Base-by-base conservation (phyloP, 2,797 vertebrate genomes). In the Poecilia gillii region DNA sequence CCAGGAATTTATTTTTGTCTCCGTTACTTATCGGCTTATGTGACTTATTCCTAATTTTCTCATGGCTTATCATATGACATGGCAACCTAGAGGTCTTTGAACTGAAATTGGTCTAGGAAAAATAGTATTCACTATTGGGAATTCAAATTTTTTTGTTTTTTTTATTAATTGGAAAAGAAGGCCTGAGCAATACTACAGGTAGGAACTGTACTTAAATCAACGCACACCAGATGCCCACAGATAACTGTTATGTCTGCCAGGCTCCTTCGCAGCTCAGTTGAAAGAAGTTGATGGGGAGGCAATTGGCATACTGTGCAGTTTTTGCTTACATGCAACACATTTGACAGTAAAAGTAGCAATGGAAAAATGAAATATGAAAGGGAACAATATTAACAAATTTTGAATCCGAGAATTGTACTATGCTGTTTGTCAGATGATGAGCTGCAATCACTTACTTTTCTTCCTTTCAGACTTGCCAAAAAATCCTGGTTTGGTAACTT, bases 401-500 rank as follows among this genome's bases (percentile, higher is more conserved):
- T 23, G 33, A 33, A 51, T 20, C 9, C 2, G 3, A 73, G 47
- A 49, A 4, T 5, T 59, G 12, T 59, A 59, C 12, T 62, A 75
- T 7, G 1, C 0, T 36, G n/a, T 53, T 43, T 7, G 36, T 18
- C 1, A 45, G 28, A 18, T 45, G 28, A 2, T 51, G 47, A 83
- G 76, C 20, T 36, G 39, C 47, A 41, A 23, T 43, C 68, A 77
- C 6, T 13, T 43, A 36, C 83, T 72, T 77, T 51, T 73, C 41
- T 51, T 73, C 33, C 33, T 79, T 28, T 8, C 93, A 99, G 98
- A 95, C 97, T 99, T 95, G 98, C 98, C 96, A 99, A 99, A 96
- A 99, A 99, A 94, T 99, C 98, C 76, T 99, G 98, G 98, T 99
- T 99, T 0, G 98, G 98, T 95, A 99, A 99, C 94, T 99, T 99